phyloP scores from a whole-genome alignment of 2,113 vertebrate genomes.

The Planiliza haematocheilus region DNA sequence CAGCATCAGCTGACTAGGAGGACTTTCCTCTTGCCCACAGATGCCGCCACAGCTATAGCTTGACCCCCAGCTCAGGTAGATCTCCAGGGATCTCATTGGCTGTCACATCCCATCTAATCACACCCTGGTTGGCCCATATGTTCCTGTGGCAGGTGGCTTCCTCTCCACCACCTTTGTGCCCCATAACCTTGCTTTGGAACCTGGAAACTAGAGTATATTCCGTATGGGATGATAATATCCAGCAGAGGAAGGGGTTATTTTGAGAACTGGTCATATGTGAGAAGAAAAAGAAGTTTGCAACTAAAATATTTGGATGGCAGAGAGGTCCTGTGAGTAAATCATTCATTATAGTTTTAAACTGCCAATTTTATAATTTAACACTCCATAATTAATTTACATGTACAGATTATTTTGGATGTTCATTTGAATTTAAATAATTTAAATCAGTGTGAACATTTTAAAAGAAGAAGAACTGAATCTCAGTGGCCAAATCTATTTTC shows the following conservation, averaged over 20 bases:
- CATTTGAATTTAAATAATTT: neutral
- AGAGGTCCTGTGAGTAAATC: neutral
- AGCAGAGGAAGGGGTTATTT: slow-evolving; percentile 56
- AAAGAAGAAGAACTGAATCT: neutral
- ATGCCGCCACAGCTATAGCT: slow-evolving; percentile 57
- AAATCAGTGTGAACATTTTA: neutral
- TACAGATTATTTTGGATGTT: neutral
- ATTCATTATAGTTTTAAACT: too few relatives aligned
- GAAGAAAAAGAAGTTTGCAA: neutral
- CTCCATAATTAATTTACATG: neutral
- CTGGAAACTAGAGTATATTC: slow-evolving; percentile 15
- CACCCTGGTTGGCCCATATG: slow-evolving; percentile 70
- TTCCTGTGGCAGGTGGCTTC: slow-evolving; percentile 62
- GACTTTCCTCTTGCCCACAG: slow-evolving; percentile 43
- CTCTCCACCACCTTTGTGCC: slow-evolving; percentile 39
- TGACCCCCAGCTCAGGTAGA: slow-evolving; percentile 65
- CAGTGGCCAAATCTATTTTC: neutral
- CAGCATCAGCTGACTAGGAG: slow-evolving; percentile 23
- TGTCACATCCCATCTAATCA: slow-evolving; percentile 77
- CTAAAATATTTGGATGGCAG: too few relatives aligned
- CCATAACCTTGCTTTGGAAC: slow-evolving; percentile 6
- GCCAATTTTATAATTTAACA: neutral
- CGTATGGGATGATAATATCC: slow-evolving; percentile 24
- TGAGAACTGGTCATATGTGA: slow-evolving; percentile 25
- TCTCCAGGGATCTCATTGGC: slow-evolving; percentile 60